phyloP scores from a whole-genome alignment of 2,113 vertebrate species.

The Ptilonorhynchus violaceus region DNA sequence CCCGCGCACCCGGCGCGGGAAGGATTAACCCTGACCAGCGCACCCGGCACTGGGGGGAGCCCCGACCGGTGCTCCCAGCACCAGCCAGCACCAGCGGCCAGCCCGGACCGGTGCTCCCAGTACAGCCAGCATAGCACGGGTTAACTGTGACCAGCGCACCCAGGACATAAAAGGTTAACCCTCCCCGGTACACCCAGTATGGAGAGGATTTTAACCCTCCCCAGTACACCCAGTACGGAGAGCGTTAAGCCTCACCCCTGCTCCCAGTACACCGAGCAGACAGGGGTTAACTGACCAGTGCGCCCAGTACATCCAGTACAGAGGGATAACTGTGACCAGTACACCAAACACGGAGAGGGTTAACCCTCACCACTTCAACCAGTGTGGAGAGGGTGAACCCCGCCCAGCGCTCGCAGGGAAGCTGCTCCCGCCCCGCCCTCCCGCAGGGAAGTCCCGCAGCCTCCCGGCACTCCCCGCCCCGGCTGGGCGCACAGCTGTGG shows the following conservation, averaged over 20 bases:
- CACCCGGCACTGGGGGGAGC: too few species aligned
- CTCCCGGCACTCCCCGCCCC: neutral
- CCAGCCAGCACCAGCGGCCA: neutral
- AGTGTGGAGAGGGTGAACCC: neutral
- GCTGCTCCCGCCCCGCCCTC: neutral
- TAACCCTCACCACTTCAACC: neutral
- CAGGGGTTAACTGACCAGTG: neutral
- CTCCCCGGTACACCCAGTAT: neutral
- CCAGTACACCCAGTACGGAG: neutral
- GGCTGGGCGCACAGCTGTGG: neutral
- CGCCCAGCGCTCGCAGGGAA: neutral
- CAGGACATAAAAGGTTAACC: neutral
- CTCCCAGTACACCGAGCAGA: neutral
- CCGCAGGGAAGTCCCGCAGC: neutral
- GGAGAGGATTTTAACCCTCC: neutral
- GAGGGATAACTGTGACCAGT: neutral
- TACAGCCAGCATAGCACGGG: neutral
- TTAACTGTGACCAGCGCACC: neutral
- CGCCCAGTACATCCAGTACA: neutral
- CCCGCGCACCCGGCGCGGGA: neutral
- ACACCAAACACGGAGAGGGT: rapidly evolving
- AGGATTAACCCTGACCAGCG: neutral
- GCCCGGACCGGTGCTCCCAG: neutral
- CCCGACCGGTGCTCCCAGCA: neutral
- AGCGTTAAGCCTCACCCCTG: neutral